A percentile compares a stretch with the other conserved stretches of the same genome.
phyloP scores from a whole-genome alignment of 2,888 invertebrate genomes.

The Sesia bembeciformis region DNA sequence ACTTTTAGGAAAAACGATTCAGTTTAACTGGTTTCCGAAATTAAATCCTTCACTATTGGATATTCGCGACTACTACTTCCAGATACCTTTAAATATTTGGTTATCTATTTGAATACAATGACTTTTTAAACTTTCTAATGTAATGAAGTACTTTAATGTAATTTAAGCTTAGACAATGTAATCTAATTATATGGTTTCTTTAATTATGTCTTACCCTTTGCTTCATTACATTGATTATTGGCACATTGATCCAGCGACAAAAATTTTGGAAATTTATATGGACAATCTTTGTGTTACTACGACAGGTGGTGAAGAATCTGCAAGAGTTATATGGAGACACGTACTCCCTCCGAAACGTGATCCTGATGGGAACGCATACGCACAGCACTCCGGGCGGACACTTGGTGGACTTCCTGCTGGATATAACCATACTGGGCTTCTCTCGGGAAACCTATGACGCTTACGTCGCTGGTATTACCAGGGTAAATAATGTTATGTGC shows the following conservation, averaged over 20 bases:
- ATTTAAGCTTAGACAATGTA: too few relatives aligned
- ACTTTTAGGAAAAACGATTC: too few relatives aligned
- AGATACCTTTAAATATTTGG: too few relatives aligned
- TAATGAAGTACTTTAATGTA: too few relatives aligned
- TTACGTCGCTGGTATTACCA: constrained; percentile 57
- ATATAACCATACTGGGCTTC: constrained; percentile 89
- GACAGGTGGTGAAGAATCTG: constrained; percentile 83
- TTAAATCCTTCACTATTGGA: too few relatives aligned
- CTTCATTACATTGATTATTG: not conserved
- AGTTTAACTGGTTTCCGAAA: too few relatives aligned
- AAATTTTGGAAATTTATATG: not conserved
- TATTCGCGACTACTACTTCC: too few relatives aligned
- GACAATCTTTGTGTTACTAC: not conserved
- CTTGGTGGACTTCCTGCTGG: constrained; percentile 88
- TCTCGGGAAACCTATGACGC: constrained; percentile 56
- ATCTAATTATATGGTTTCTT: too few relatives aligned
- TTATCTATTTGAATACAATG: too few relatives aligned
- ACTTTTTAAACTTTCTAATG: too few relatives aligned
- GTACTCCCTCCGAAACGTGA: constrained; percentile 87
- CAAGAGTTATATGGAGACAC: constrained; percentile 77
- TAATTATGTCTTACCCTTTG: too few relatives aligned
- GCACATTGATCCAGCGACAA: not conserved
- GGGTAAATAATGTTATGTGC: constrained; percentile 28
- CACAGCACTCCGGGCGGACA: constrained; percentile 92
- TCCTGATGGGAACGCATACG: constrained; percentile 92